Evolutionary conservation across 2,113 vertebrate species (phyloP).

Genomic region (Eurypyga helias): DNA sequence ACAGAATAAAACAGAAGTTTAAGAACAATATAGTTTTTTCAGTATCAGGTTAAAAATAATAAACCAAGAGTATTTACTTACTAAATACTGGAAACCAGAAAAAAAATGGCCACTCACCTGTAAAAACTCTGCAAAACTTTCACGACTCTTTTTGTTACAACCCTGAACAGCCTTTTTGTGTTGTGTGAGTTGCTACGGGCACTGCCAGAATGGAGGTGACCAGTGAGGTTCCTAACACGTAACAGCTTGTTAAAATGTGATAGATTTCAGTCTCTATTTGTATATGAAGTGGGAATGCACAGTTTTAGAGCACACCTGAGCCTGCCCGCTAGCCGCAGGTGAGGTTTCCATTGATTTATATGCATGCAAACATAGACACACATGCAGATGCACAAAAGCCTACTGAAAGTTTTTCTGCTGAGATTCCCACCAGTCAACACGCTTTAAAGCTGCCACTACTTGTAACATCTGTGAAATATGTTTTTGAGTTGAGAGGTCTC

Average conservation of each 20-base stretch:
- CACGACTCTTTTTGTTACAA: background rate
- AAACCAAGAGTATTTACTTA: background rate
- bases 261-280: background rate
- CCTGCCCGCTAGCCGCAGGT: background rate
- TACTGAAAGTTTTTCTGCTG: background rate
- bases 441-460: background rate
- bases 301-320: background rate
- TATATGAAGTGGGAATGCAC: background rate
- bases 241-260: background rate
- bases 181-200: background rate
- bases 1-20: background rate
- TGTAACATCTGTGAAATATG: background rate
- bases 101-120: background rate
- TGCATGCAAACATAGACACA: background rate
- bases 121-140: background rate
- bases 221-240: background rate
- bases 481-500: background rate
- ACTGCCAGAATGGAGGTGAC: background rate
- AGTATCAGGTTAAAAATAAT: background rate
- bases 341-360: background rate
- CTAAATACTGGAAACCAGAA: background rate
- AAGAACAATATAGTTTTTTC: background rate
- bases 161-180: background rate
- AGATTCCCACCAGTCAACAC: background rate
- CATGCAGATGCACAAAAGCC: background rate